Base-by-base conservation (phyloP, 2,888 invertebrate genomes). In the Ormia ochracea region DNA sequence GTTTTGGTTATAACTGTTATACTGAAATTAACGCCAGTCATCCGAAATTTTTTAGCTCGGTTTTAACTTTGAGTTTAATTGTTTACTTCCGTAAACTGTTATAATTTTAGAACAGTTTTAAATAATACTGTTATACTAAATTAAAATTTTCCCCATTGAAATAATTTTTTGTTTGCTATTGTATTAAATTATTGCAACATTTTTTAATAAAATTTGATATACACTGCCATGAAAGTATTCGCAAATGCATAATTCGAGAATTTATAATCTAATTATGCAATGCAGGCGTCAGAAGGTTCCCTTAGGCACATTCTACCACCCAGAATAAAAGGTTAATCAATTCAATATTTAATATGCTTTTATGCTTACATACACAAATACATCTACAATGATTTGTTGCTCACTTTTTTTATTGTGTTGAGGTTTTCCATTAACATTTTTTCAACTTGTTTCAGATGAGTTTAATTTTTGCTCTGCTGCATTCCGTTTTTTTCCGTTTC, bases 381-480 rank as follows among this genome's bases (percentile, higher is more conserved):
- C 26, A 45, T 36, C 14, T 45, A 7, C 26, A 43, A 45, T 56
- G 45, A 54, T 26, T 69, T 69, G 56, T n/a, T 26, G n/a, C 14
- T 58, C 33, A 58, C 36, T 17, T 68, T 26, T 43, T 45, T 48
- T 56, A 45, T 59, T 36, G 23, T 48, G 26, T 56, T 75, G 75
- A 43, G 68, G 68, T 68, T 75, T 58, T 75, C 68, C 68, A 75
- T 75, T 75, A 52, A 50, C 50, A 45, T 52, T 68, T 68, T 65
- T 52, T 50, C 31, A 41, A 59, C 31, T 28, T 75, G 14, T 68
- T 68, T 41, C 50, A 66, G 38, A 48, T 36, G 65, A 56, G 21
- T 56, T 56, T 36, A 17, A 36, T 36, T 56, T 45, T 21, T 38
- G 43, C 38, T 58, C 26, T 26, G 65, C 45, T 65, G 73, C 48